phyloP scores from a whole-genome alignment of 2,888 invertebrate species.

The Noctua janthina region DNA sequence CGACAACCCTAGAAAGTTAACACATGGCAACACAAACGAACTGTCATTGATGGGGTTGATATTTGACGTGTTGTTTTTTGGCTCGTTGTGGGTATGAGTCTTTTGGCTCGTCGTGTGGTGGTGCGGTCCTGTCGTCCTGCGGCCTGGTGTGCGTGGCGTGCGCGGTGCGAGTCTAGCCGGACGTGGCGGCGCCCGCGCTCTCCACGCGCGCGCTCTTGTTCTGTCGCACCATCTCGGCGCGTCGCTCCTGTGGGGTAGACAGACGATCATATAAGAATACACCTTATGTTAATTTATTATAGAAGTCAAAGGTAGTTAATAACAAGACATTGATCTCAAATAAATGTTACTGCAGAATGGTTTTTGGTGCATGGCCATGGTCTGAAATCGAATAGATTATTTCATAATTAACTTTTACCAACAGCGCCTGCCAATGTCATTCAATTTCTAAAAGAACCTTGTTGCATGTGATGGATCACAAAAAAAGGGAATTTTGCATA shows the following conservation, averaged over 20 bases:
- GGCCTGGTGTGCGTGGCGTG: constrained; percentile 58
- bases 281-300: neutral
- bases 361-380: neutral
- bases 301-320: neutral
- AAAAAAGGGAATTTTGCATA: neutral
- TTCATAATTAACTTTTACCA: neutral
- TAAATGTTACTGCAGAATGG: neutral
- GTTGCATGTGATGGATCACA: neutral
- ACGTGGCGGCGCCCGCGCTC: constrained; percentile 87
- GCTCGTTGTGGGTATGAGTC: constrained; percentile 49
- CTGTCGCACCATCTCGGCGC: constrained; percentile 97
- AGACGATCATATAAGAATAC: neutral
- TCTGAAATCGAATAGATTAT: neutral
- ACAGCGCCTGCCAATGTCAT: neutral
- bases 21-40: constrained; percentile 63
- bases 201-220: constrained; percentile 94
- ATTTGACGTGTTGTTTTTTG: constrained; percentile 37
- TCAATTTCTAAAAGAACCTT: neutral
- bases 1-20: constrained; percentile 63
- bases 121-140: constrained; percentile 47
- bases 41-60: constrained; percentile 42
- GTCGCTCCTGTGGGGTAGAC: constrained; percentile 93
- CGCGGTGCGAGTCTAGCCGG: constrained; percentile 83
- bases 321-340: neutral
- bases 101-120: constrained; percentile 56